These are phyloP conservation scores for Rhodinocichla rosea DNA, from an alignment of 2,113 vertebrate species.

Conservation along the genomic window DNA sequence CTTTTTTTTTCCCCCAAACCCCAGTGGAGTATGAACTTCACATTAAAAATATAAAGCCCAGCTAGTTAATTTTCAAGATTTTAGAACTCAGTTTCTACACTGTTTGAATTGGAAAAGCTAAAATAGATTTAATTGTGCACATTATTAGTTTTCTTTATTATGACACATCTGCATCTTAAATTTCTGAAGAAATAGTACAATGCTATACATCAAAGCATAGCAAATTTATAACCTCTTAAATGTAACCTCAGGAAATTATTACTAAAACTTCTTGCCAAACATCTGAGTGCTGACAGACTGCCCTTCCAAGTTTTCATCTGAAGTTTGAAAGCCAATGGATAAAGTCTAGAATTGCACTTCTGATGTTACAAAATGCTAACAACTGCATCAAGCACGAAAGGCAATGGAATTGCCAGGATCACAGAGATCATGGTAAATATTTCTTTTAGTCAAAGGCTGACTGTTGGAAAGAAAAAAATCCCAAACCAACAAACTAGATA, in stretches of 20 bases:
- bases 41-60: neutral
- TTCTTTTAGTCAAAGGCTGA: neutral
- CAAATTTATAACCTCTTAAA: slow-evolving; percentile 47
- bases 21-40: neutral
- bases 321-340: slow-evolving; percentile 7
- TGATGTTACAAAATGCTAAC: slow-evolving; percentile 22
- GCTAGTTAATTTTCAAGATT: neutral
- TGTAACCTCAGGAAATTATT: slow-evolving; percentile 49
- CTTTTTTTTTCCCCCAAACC: rapidly evolving
- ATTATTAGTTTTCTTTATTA: neutral
- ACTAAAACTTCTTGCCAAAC: slow-evolving; percentile 35
- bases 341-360: slow-evolving; percentile 30
- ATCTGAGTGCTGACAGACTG: slow-evolving; percentile 39
- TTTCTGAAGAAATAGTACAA: slow-evolving; percentile 31
- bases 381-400: slow-evolving; percentile 29
- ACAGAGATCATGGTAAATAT: neutral
- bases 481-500: neutral
- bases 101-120: neutral
- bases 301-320: slow-evolving; percentile 38
- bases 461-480: neutral
- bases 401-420: neutral
- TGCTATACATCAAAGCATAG: slow-evolving; percentile 38
- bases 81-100: neutral
- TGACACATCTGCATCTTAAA: neutral
- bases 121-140: neutral